Percentiles rank a stretch among this genome's conserved stretches.
phyloP scores from a whole-genome alignment of 2,888 invertebrate species.

The Ophioninae sp. region DNA sequence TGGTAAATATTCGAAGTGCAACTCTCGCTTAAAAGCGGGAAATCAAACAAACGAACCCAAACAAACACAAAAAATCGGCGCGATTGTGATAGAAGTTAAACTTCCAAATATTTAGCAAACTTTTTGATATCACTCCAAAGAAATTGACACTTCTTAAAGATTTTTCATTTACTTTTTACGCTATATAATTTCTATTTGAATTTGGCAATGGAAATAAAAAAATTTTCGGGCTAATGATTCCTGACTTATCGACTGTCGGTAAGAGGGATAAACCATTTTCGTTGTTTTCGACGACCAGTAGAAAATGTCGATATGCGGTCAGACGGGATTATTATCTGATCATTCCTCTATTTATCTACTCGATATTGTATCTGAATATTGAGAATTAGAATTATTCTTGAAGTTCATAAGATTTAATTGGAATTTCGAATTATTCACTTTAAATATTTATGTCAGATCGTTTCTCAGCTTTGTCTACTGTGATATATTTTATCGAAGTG shows the following conservation, averaged over 20 bases:
- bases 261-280: neutral
- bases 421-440: neutral
- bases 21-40: too few species aligned
- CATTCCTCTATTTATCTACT: slow-evolving; percentile 54
- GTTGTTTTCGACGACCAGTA: slow-evolving; percentile 39
- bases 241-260: slow-evolving; percentile 16
- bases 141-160: neutral
- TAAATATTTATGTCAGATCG: neutral
- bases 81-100: too few species aligned
- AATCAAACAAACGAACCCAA: too few species aligned
- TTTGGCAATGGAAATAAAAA: neutral
- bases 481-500: slow-evolving; percentile 46
- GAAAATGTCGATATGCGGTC: slow-evolving; percentile 49
- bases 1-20: too few species aligned
- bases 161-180: neutral
- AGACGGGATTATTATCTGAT: slow-evolving; percentile 20
- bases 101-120: too few species aligned
- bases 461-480: slow-evolving; percentile 59
- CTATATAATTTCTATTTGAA: too few species aligned
- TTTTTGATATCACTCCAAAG: too few species aligned
- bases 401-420: neutral
- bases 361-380: slow-evolving; percentile 47
- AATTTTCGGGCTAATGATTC: neutral
- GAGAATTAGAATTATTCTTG: neutral
- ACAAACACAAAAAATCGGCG: too few species aligned